phyloP scores from a whole-genome alignment of 35 echinoderm and acorn worm species.

The Ophioderma brevispina region DNA sequence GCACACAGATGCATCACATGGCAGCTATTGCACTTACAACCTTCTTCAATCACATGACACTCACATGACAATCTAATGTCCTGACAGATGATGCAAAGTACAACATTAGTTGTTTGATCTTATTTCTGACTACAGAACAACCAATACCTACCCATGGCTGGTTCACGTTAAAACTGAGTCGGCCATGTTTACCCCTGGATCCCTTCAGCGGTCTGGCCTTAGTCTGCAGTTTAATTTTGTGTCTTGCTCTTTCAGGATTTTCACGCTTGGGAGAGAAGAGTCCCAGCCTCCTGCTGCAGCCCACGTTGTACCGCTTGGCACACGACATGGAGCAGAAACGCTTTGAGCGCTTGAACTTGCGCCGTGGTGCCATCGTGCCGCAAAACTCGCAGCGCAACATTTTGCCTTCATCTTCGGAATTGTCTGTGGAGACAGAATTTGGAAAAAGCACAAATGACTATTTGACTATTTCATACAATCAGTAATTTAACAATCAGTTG shows the following conservation, averaged over 20 bases:
- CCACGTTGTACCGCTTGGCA: constrained; percentile 98
- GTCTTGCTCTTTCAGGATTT: constrained; percentile 65
- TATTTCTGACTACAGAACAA: too few species aligned
- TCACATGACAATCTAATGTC: too few species aligned
- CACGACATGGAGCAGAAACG: constrained; percentile 98
- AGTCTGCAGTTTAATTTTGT: constrained; percentile 79
- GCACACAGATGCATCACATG: too few species aligned
- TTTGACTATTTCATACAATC: too few species aligned
- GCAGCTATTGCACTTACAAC: too few species aligned
- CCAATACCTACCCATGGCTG: constrained; percentile 79
- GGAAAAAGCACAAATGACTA: too few species aligned
- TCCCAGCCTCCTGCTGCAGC: constrained; percentile 87
- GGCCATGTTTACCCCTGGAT: constrained; percentile 75
- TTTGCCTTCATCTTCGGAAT: neutral
- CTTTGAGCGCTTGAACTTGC: constrained; percentile 97
- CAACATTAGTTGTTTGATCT: too few species aligned
- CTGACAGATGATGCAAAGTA: too few species aligned
- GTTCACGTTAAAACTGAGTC: constrained; percentile 85
- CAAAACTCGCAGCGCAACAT: constrained; percentile 93
- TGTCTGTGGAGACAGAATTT: neutral
- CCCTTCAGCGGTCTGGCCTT: constrained; percentile 89
- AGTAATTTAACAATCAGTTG: too few species aligned
- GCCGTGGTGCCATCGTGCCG: constrained; percentile 83
- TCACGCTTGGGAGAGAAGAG: constrained; percentile 82
- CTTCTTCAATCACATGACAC: too few species aligned